phyloP scores from a whole-genome alignment of 2,113 vertebrate species.

The Noturus placidus region DNA sequence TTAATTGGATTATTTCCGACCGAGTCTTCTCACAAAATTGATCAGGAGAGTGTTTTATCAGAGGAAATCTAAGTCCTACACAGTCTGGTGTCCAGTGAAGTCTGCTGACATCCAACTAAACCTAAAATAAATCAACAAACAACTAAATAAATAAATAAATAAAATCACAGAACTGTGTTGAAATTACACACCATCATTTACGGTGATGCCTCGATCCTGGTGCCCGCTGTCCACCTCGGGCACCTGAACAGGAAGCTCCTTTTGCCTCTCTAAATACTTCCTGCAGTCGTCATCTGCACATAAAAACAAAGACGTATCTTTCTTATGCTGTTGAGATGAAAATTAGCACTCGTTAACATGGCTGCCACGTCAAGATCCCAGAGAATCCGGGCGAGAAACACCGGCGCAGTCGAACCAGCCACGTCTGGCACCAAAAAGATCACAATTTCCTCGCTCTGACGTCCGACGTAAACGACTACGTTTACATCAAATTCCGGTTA shows the following conservation, averaged over 20 bases:
- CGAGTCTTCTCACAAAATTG: neutral
- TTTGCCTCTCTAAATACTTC: conserved; percentile 74
- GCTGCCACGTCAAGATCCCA: too few relatives aligned
- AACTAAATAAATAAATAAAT: neutral
- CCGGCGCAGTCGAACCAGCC: too few relatives aligned
- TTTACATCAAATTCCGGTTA: too few relatives aligned
- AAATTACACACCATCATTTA: conserved; percentile 66
- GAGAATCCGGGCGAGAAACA: too few relatives aligned
- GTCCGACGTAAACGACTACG: neutral
- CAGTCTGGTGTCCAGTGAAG: neutral
- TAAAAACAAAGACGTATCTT: neutral
- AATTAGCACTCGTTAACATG: too few relatives aligned
- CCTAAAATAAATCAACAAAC: neutral
- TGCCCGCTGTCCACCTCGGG: conserved; percentile 86
- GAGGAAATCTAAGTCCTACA: too few relatives aligned
- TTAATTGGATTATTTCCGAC: neutral
- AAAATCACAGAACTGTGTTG: too few relatives aligned
- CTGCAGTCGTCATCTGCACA: conserved; percentile 80
- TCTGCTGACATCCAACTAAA: neutral
- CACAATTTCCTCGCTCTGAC: too few relatives aligned
- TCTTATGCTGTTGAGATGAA: neutral
- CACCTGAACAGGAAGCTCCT: conserved; percentile 83
- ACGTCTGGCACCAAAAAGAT: too few relatives aligned
- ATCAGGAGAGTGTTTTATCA: neutral
- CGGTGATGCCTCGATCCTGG: conserved; percentile 77